phyloP scores from a whole-genome alignment of 2,888 invertebrate genomes.

The Cactoblastis cactorum region DNA sequence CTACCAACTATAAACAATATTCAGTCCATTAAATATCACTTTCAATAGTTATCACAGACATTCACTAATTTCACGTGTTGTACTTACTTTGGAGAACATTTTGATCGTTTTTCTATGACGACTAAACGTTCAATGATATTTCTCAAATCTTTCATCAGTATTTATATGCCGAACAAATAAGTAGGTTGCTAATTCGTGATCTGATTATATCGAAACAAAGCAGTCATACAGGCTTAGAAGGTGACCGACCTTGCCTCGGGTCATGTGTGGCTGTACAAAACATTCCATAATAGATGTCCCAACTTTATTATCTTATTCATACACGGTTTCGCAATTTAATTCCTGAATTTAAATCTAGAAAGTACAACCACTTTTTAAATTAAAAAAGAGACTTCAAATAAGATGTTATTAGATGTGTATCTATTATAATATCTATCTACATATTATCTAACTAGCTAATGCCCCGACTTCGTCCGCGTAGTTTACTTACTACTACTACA shows the following conservation, averaged over 20 bases:
- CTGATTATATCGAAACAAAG: neutral
- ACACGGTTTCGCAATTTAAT: too few species aligned
- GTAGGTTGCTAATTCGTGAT: constrained; percentile 3
- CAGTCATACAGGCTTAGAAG: neutral
- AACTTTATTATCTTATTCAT: neutral
- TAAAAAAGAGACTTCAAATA: too few species aligned
- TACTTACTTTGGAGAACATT: constrained; percentile 11
- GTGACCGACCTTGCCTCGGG: constrained; percentile 1
- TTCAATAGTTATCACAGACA: neutral
- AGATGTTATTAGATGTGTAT: too few species aligned
- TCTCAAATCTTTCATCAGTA: neutral
- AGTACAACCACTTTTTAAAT: too few species aligned
- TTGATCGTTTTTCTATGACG: neutral
- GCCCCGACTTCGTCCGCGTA: too few species aligned
- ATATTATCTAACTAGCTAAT: too few species aligned
- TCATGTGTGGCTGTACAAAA: neutral
- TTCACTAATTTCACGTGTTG: neutral
- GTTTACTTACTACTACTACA: too few species aligned
- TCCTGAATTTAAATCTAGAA: too few species aligned
- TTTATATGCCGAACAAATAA: constrained; percentile 1
- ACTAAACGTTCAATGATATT: neutral
- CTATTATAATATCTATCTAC: too few species aligned
- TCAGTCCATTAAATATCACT: neutral
- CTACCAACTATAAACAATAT: constrained; percentile 32
- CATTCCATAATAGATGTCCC: neutral